Conservation (phyloP, 2,888 invertebrate genomes). For the Drosophila dives region DNA sequence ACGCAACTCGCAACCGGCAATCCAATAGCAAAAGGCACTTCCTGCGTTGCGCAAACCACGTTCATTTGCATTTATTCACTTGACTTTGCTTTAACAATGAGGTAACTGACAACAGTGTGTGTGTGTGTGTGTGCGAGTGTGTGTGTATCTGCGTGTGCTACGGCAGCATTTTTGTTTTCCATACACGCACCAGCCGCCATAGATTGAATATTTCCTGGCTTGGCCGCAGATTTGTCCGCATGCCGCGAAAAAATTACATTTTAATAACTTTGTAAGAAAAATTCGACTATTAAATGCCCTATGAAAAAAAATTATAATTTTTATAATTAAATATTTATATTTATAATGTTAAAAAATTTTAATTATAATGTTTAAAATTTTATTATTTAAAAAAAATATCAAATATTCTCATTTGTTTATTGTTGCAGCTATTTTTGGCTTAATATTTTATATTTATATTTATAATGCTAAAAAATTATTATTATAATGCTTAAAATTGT, state of each 20-base stretch:
- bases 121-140: neutral
- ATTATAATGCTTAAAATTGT: neutral
- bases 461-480: too few species aligned
- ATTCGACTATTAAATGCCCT: conserved; percentile 17
- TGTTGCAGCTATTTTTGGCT: too few species aligned
- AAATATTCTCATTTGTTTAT: too few species aligned
- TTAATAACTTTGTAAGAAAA: neutral
- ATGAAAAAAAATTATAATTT: neutral
- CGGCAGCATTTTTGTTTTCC: conserved; percentile 33
- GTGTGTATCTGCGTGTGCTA: conserved; percentile 3
- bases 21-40: conserved; percentile 23
- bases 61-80: conserved; percentile 79
- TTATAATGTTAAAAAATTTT: too few species aligned
- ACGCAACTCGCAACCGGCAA: conserved; percentile 23
- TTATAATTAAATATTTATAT: too few species aligned
- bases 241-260: conserved; percentile 30
- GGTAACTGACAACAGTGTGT: conserved; percentile 34
- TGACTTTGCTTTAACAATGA: conserved; percentile 78
- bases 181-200: conserved; percentile 65
- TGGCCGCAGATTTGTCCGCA: conserved; percentile 63
- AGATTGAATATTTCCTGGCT: conserved; percentile 75
- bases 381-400: neutral
- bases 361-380: neutral
- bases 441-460: too few species aligned
- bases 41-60: conserved; percentile 19